Evolutionary conservation across 2,797 vertebrate species (phyloP), one percentile per base, ranked within the genome.

Genomic region (Lates japonicus): DNA sequence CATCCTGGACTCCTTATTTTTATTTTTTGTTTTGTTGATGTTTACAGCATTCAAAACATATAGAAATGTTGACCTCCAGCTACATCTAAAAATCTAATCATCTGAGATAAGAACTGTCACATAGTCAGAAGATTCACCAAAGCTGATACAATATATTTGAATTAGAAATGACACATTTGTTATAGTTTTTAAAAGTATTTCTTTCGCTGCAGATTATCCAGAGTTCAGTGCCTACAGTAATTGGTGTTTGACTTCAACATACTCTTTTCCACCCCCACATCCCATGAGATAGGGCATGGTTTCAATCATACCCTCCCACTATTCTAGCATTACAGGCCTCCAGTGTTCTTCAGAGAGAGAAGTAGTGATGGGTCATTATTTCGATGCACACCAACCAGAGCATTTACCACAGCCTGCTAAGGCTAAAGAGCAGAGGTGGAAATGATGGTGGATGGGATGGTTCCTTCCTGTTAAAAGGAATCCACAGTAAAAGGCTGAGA

Each of bases 221-320:
- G 48, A 92, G 84, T 90, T 90, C 78, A 90, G 74, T 87, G 81
- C 73, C 68, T 84, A 35, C 78, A 76, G 74, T 92, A 94, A 93
- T 92, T 93, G 88, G 83, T 87, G 85, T 93, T 94, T 93, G 89
- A 94, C 90, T 93, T 73, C 44, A 77, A 68, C 80, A 64, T 83
- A 69, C 71, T 85, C 76, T 86, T 71, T 82, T 60, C 86, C 89
- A 76, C 84, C 84, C 81, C 73, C 84, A 57, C 81, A 75, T 91
- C 86, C 84, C 82, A 83, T 42, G 76, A 90, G 90, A 66, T 66
- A 72, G 58, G 58, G 37, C 78, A 81, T 19, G 3, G 14, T 89
- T 90, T 82, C 75, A 82, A 58, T 82, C 81, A 74, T 49, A 69
- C 80, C 68, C 81, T 88, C 82, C 81, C 76, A 87, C 88, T 79